phyloP scores from a whole-genome alignment of 1,140 invertebrate species.

The Ooceraea biroi region DNA sequence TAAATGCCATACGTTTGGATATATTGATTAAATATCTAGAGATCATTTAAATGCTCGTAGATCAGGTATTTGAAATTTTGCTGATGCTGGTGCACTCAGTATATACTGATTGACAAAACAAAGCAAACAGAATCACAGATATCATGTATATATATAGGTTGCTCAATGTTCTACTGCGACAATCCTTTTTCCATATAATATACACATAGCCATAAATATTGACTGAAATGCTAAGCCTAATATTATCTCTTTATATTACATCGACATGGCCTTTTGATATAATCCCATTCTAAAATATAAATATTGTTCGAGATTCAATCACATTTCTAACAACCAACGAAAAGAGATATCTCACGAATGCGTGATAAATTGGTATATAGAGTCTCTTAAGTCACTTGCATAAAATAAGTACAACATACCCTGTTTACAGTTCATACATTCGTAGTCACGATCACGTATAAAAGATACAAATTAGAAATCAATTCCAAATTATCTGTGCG shows the following conservation, averaged over 20 bases:
- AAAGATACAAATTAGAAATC: conserved; percentile 14
- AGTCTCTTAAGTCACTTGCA: background rate
- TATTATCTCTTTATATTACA: conserved; percentile 23
- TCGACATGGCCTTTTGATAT: conserved; percentile 5
- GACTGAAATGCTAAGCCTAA: conserved; percentile 39
- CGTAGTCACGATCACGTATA: background rate
- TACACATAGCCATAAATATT: conserved; percentile 33
- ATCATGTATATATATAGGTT: background rate
- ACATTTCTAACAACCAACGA: conserved; percentile 33
- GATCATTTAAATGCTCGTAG: conserved; percentile 28
- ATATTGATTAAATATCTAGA: background rate
- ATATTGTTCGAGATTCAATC: background rate
- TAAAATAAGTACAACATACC: conserved; percentile 48
- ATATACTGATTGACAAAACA: conserved; percentile 19
- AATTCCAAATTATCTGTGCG: background rate
- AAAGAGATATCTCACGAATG: background rate
- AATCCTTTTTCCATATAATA: background rate
- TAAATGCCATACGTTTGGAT: background rate
- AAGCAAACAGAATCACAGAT: background rate
- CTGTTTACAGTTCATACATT: background rate
- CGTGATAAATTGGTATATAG: background rate
- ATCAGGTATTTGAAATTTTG: background rate
- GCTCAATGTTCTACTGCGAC: background rate
- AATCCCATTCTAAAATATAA: background rate
- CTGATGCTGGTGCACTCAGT: background rate